Evolutionary conservation across 2,888 invertebrate species (phyloP).

Genomic region (Zygothrica quintamaculata): DNA sequence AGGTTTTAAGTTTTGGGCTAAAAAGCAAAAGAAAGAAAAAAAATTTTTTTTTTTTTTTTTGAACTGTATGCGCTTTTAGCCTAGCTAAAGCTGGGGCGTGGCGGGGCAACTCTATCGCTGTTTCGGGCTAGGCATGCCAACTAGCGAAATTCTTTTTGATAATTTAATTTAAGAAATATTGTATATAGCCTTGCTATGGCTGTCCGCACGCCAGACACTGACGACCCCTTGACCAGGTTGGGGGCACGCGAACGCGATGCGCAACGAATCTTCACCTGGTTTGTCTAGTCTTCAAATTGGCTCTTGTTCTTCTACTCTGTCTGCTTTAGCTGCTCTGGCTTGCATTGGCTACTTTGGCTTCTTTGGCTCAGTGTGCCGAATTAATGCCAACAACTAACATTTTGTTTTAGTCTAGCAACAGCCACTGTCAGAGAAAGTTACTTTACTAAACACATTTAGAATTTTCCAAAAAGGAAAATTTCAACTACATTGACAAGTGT

Average conservation of each 20-base stretch:
- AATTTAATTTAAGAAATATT: conserved; percentile 78
- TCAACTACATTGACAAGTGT: too few species aligned
- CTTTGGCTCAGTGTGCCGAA: conserved; percentile 57
- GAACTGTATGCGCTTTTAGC: conserved; percentile 1
- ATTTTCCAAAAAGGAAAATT: not conserved
- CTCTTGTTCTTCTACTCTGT: conserved; percentile 22
- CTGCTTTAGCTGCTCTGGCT: too few species aligned
- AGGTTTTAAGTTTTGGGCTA: conserved; percentile 52
- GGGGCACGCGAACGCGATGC: conserved; percentile 51
- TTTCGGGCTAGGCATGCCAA: conserved; percentile 70
- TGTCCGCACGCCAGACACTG: conserved; percentile 33
- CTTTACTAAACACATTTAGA: conserved; percentile 2
- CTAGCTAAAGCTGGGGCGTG: conserved; percentile 43
- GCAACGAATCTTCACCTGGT: conserved; percentile 41
- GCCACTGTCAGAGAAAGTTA: conserved; percentile 67
- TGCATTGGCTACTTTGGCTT: too few species aligned
- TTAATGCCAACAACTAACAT: conserved; percentile 29
- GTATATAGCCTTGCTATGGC: conserved; percentile 59
- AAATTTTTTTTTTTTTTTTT: conserved; percentile 52
- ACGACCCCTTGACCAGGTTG: conserved; percentile 70
- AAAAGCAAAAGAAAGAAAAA: conserved; percentile 38
- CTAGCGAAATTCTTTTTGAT: conserved; percentile 80
- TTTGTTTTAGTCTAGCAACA: conserved; percentile 44
- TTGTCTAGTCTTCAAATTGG: conserved; percentile 23
- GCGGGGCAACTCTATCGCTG: conserved; percentile 43